These are phyloP conservation scores for Pseudomugil gertrudae DNA, from an alignment of 2,797 vertebrate species.

Conservation along the genomic window DNA sequence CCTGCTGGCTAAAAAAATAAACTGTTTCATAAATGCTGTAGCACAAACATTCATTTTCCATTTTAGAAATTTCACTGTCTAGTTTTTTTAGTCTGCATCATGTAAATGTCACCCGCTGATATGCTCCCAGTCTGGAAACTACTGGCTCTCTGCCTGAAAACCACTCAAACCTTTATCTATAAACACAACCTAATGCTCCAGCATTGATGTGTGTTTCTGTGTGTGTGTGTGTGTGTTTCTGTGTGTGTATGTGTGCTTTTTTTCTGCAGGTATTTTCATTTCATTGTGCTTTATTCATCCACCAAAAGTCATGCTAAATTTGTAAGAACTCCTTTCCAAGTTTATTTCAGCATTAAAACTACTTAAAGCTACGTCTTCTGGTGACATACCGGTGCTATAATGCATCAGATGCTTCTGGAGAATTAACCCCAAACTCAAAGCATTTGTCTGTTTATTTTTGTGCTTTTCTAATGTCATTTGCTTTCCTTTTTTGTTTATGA, in stretches of 20 bases:
- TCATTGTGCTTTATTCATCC: neutral
- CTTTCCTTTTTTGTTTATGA: neutral
- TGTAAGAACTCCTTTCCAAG: slow-evolving; percentile 39
- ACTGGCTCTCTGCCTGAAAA: slow-evolving; percentile 39
- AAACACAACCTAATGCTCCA: slow-evolving; percentile 30
- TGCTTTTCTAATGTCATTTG: slow-evolving; percentile 2
- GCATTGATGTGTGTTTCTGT: neutral
- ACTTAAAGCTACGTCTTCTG: slow-evolving; percentile 43
- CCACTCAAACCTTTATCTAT: slow-evolving; percentile 55
- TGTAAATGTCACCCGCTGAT: slow-evolving; percentile 31
- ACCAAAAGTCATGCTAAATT: slow-evolving; percentile 29
- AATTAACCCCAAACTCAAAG: slow-evolving; percentile 24
- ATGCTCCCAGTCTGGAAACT: slow-evolving; percentile 11
- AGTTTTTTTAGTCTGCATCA: slow-evolving; percentile 20
- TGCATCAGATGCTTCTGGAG: slow-evolving; percentile 24
- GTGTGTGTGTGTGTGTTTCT: neutral
- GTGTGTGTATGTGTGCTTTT: neutral
- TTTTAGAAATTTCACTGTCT: neutral
- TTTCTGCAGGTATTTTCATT: slow-evolving; percentile 11
- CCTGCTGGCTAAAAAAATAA: no score
- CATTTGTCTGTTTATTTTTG: neutral
- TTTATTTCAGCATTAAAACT: slow-evolving; percentile 48
- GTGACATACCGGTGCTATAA: slow-evolving; percentile 42
- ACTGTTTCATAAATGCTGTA: no score
- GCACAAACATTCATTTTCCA: no score